phyloP scores from a whole-genome alignment of 2,797 vertebrate genomes.

The Thalassophryne amazonica region DNA sequence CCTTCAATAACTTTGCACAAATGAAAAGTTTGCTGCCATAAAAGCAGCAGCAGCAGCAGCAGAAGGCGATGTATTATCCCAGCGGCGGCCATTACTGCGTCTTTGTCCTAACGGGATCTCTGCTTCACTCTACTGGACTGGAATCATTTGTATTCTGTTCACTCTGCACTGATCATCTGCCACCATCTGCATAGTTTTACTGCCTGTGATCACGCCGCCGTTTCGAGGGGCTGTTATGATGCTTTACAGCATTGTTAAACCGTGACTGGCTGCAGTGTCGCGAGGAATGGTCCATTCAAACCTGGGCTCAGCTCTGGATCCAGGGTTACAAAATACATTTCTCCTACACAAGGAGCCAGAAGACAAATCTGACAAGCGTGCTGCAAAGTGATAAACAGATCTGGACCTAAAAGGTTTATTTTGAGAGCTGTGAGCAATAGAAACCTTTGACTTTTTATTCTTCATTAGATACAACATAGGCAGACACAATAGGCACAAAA shows the following conservation, averaged over 20 bases:
- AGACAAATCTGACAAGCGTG: constrained; percentile 68
- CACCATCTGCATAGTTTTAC: constrained; percentile 82
- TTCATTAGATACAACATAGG: constrained; percentile 16
- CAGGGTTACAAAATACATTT: constrained; percentile 49
- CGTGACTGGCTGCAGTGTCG: constrained; percentile 56
- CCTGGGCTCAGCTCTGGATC: constrained; percentile 35
- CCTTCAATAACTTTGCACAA: constrained; percentile 62
- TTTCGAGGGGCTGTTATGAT: constrained; percentile 76
- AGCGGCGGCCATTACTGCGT: constrained; percentile 47
- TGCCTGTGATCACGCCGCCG: constrained; percentile 75
- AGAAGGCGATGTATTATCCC: constrained; percentile 50
- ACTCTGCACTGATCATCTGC: constrained; percentile 69
- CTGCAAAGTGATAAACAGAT: constrained; percentile 47
- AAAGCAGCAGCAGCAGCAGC: constrained; percentile 42
- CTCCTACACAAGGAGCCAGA: constrained; percentile 39
- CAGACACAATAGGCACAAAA: constrained; percentile 8
- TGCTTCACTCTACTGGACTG: constrained; percentile 37
- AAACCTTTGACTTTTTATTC: constrained; percentile 42
- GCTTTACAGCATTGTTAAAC: constrained; percentile 78
- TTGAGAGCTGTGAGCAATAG: constrained; percentile 29
- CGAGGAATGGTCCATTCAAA: constrained; percentile 59
- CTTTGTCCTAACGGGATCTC: constrained; percentile 63
- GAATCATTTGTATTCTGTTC: constrained; percentile 72
- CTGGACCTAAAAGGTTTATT: constrained; percentile 42
- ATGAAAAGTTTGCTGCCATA: constrained; percentile 66